phyloP scores from a whole-genome alignment of 2,113 vertebrate genomes.

The Cariama cristata region DNA sequence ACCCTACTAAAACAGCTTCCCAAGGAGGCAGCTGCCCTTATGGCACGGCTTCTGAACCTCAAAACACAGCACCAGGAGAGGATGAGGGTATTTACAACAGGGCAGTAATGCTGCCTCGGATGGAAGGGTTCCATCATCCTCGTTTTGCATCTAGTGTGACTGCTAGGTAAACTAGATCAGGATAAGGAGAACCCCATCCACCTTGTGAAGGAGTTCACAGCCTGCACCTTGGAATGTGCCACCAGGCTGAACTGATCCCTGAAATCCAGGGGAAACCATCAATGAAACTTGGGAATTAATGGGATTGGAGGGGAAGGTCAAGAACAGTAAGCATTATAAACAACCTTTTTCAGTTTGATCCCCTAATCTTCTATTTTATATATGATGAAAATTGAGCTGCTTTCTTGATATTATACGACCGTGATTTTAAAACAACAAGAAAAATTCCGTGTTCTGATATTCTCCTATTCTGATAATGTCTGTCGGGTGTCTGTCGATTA shows the following conservation, averaged over 20 bases:
- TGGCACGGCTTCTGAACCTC: neutral
- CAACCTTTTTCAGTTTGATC: neutral
- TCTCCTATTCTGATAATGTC: neutral
- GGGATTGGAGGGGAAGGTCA: fast-evolving
- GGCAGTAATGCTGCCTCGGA: neutral
- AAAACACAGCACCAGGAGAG: neutral
- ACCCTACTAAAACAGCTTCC: neutral
- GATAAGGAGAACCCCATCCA: neutral
- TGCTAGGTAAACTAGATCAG: neutral
- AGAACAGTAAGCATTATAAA: neutral
- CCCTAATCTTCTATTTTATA: neutral
- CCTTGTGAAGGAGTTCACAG: neutral
- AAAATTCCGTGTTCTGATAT: neutral
- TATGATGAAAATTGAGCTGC: neutral
- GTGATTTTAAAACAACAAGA: neutral
- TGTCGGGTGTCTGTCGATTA: fast-evolving
- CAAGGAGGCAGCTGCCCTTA: neutral
- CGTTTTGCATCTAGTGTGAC: neutral
- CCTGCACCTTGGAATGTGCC: neutral
- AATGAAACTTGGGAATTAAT: neutral
- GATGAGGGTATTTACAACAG: neutral
- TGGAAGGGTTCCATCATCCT: neutral
- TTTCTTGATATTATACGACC: neutral
- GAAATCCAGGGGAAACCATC: neutral
- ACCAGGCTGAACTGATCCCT: neutral